Conservation (phyloP, 2,113 vertebrate species). For the Guaruba guarouba region DNA sequence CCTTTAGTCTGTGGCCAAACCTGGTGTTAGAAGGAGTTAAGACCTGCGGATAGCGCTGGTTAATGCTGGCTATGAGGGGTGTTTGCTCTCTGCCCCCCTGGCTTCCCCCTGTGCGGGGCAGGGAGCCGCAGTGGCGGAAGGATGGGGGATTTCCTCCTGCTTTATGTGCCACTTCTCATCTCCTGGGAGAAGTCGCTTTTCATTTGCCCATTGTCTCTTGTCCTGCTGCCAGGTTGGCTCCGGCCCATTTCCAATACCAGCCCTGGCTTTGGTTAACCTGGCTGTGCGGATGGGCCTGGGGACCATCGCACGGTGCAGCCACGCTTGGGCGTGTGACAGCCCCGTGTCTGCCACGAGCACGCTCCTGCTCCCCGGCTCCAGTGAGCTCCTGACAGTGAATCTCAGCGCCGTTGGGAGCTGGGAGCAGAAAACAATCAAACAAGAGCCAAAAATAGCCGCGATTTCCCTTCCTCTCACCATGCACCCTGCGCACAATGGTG, state of each 20-base stretch:
- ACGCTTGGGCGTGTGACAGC: not conserved
- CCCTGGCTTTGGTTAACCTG: not conserved
- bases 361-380: not conserved
- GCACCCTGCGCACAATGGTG: not conserved
- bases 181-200: not conserved
- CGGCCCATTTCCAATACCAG: rapidly evolving
- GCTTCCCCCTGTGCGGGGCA: not conserved
- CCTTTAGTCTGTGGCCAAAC: not conserved
- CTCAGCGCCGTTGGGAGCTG: not conserved
- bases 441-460: not conserved
- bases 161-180: not conserved
- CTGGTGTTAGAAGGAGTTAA: not conserved
- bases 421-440: not conserved
- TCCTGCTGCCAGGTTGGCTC: not conserved
- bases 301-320: not conserved
- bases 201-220: rapidly evolving
- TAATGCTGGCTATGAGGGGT: rapidly evolving
- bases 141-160: not conserved
- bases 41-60: rapidly evolving
- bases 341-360: not conserved
- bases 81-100: not conserved
- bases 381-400: not conserved
- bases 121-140: not conserved
- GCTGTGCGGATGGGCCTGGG: not conserved
- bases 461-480: not conserved